Base-by-base conservation (phyloP, 2,797 vertebrate species). In the Sparus aurata region DNA sequence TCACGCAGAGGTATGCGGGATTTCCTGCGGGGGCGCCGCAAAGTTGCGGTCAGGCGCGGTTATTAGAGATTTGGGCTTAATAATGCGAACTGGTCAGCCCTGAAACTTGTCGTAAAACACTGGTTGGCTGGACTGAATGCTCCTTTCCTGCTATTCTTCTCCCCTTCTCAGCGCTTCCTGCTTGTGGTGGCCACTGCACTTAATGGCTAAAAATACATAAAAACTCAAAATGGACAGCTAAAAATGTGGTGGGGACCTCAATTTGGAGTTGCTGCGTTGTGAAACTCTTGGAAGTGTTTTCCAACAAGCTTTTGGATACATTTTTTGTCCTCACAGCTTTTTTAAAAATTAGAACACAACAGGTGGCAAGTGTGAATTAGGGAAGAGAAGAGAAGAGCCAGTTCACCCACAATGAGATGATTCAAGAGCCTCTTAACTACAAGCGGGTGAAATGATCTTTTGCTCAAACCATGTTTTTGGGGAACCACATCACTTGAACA, bases 131-230 rank as follows among this genome's bases (percentile, higher is more conserved):
- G 80, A 85, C 86, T 91, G 86, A 93, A 92, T 87, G 87, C 93
- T 93, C 93, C 91, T 95, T 94, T 96, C 95, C 95, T 96, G 95
- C 95, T 82, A 95, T 96, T 96, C 95, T 96, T 96, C 94, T 95
- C 88, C 65, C 73, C 91, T 75, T 75, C 89, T 92, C 89, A 62
- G 90, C 87, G 93, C 94, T 96, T 96, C 95, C 95, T 95, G 95
- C 94, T 93, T 91, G 89, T 66, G 87, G 85, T 91, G 90, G 88
- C 89, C 92, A 73, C 89, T 84, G 92, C 86, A 83, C 90, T 93
- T 90, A 88, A 91, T 91, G 89, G 91, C 95, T 96, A 95, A 92
- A 95, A 96, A 95, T 95, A 95, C 93, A 86, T 84, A 83, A 78
- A 85, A 77, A 69, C 76, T 85, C 83, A 0, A 80, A 85, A 89